phyloP scores from a whole-genome alignment of 2,888 invertebrate species.

The Sicus ferrugineus region DNA sequence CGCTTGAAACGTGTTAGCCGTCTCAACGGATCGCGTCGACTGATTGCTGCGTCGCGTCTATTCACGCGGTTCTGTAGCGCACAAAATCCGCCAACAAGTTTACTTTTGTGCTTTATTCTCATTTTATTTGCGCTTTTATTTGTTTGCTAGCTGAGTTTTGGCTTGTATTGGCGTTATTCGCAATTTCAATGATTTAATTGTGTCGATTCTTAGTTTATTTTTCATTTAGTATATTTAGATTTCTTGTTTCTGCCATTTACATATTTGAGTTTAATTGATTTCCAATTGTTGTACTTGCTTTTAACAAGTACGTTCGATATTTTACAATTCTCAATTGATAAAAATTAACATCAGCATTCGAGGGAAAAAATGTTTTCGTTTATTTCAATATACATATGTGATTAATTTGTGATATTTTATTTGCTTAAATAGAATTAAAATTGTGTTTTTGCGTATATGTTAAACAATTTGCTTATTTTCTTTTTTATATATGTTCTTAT shows the following conservation, averaged over 20 bases:
- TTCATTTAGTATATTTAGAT: background rate
- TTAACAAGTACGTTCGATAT: no score
- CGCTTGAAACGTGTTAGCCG: slow-evolving; percentile 52
- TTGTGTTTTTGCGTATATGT: no score
- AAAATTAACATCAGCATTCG: no score
- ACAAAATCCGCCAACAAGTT: slow-evolving; percentile 26
- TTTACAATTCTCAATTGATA: no score
- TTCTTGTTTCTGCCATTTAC: background rate
- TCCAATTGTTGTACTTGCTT: slow-evolving; percentile 38
- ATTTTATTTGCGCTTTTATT: background rate
- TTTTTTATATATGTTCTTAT: no score
- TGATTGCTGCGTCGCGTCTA: slow-evolving; percentile 45
- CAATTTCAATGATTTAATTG: background rate
- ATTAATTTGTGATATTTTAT: no score
- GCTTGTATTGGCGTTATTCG: background rate
- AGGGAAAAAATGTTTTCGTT: no score
- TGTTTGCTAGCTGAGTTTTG: background rate
- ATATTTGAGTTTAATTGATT: slow-evolving; percentile 27
- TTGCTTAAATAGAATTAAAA: no score
- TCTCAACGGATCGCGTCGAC: slow-evolving; percentile 60
- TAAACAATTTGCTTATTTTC: no score
- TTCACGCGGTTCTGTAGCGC: slow-evolving; percentile 10
- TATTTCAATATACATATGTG: no score
- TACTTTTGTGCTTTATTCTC: slow-evolving; percentile 14
- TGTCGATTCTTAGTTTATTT: background rate